A percentile compares a stretch with the other conserved stretches of the same genome.
Conservation (phyloP, 2,113 vertebrate species). For the Datnioides undecimradiatus region DNA sequence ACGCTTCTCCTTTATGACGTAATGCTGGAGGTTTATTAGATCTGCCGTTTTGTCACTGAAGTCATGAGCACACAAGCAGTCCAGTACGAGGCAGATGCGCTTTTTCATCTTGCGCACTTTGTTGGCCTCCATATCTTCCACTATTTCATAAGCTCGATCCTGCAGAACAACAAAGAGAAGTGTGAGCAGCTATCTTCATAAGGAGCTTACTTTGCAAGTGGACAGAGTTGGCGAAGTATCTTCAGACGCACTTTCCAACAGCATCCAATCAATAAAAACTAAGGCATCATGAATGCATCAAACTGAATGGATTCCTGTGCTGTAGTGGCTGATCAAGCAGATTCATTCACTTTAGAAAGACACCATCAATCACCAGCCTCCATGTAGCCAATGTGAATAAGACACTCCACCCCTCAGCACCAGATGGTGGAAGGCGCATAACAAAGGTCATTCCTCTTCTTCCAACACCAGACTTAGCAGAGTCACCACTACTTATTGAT, state of each 20-base stretch:
- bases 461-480: conserved; percentile 25
- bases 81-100: conserved; percentile 96
- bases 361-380: conserved; percentile 26
- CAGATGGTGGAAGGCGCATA: conserved; percentile 12
- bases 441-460: conserved; percentile 47
- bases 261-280: conserved; percentile 10
- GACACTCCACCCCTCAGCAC: conserved; percentile 5
- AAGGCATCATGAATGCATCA: conserved; percentile 22
- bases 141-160: conserved; percentile 95
- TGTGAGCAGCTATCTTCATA: background rate
- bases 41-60: conserved; percentile 98
- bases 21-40: conserved; percentile 99
- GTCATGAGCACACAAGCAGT: conserved; percentile 97
- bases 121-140: conserved; percentile 92
- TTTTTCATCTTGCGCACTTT: conserved; percentile 95
- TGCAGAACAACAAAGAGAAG: conserved; percentile 52
- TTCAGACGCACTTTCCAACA: conserved; percentile 34
- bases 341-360: conserved; percentile 28
- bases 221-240: background rate
- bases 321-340: background rate
- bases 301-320: conserved; percentile 26
- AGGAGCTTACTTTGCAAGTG: background rate
- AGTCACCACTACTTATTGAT: conserved; percentile 53
- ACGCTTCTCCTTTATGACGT: conserved; percentile 98
- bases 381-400: conserved; percentile 31